Conservation (phyloP, 2,797 vertebrate genomes). For the Galagoides demidoff region DNA sequence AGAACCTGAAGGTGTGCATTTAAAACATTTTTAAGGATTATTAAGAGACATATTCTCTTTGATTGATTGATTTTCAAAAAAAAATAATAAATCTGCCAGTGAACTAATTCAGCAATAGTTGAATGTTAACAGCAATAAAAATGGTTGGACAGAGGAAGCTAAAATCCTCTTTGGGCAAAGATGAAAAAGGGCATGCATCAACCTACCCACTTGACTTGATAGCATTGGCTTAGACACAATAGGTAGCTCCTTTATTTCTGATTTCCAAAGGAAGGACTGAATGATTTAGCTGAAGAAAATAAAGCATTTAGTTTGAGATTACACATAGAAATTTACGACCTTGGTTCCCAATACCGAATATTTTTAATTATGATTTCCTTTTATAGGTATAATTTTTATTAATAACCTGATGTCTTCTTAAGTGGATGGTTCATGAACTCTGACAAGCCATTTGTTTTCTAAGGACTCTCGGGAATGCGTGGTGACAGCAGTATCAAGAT, state of each 20-base stretch:
- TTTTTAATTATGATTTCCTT: not conserved
- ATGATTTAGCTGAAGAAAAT: not conserved
- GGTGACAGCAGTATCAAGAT: fast-evolving
- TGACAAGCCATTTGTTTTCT: not conserved
- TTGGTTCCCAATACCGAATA: not conserved
- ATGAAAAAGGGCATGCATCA: not conserved
- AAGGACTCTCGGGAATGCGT: not conserved
- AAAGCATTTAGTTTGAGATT: not conserved
- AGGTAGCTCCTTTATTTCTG: not conserved
- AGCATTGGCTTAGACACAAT: not conserved
- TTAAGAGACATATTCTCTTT: slow-evolving; percentile 60
- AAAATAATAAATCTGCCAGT: slow-evolving; percentile 2
- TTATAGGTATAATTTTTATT: not conserved
- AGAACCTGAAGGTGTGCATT: slow-evolving; percentile 51
- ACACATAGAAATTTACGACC: not conserved
- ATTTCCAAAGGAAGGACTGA: not conserved
- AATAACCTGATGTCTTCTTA: not conserved
- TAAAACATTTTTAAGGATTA: slow-evolving; percentile 52
- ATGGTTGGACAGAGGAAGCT: not conserved
- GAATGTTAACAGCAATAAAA: slow-evolving; percentile 14
- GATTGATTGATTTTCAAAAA: slow-evolving; percentile 67
- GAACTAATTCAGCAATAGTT: slow-evolving; percentile 32
- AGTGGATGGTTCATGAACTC: not conserved
- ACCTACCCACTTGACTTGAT: fast-evolving
- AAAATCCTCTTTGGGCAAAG: not conserved